These are phyloP conservation scores for Nephrotoma flavescens DNA, from an alignment of 2,888 invertebrate species.

Conservation along the genomic window DNA sequence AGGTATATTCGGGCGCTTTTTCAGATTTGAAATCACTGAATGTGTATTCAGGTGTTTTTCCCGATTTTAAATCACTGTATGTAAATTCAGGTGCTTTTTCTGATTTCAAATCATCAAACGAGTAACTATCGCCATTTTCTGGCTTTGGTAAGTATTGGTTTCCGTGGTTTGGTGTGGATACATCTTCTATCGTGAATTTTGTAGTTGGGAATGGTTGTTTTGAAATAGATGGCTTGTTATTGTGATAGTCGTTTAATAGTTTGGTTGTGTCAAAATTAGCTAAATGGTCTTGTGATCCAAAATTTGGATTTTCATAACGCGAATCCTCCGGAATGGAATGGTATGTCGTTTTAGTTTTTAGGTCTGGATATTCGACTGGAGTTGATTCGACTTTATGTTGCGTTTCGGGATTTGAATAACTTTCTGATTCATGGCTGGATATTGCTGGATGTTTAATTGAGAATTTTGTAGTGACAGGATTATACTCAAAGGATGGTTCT, in stretches of 20 bases:
- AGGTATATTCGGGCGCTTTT: too few relatives aligned
- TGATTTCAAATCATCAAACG: neutral
- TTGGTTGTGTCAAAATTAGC: neutral
- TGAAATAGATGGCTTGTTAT: neutral
- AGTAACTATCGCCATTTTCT: neutral
- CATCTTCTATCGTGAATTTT: constrained; percentile 1
- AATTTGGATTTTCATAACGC: neutral
- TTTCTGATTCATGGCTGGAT: neutral
- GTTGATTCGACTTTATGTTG: neutral
- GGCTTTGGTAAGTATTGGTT: neutral
- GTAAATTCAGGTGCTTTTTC: neutral
- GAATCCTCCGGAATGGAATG: neutral
- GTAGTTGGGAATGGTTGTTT: neutral
- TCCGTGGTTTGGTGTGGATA: neutral
- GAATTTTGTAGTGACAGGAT: neutral
- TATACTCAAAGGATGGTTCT: neutral
- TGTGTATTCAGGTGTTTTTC: neutral
- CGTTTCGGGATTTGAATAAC: neutral
- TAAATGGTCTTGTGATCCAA: neutral
- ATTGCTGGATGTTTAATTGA: neutral
- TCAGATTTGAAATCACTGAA: neutral
- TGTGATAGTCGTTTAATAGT: neutral
- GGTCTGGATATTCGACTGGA: neutral
- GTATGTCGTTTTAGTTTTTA: neutral
- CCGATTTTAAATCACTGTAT: too few relatives aligned